Evolutionary conservation across 1,140 invertebrate species (phyloP).

Genomic region (Papilio polytes): DNA sequence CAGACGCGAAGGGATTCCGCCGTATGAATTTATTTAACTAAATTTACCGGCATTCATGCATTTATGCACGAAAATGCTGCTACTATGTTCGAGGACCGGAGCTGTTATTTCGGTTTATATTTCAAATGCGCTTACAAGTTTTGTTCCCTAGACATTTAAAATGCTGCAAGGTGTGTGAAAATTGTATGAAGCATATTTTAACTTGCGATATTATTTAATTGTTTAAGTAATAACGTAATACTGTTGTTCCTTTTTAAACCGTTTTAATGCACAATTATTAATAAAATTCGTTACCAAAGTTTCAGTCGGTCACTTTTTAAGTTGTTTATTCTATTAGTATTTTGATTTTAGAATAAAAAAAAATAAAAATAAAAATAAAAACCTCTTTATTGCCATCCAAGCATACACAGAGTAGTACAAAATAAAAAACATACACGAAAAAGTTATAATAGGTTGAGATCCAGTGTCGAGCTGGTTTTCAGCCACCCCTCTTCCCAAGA

Average conservation of each 20-base stretch:
- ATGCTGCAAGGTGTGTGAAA: slow-evolving; percentile 18
- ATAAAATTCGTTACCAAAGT: no score
- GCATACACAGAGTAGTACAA: no score
- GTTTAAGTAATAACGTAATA: neutral
- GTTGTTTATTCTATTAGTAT: no score
- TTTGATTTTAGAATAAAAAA: no score
- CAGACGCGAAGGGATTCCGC: slow-evolving; percentile 16
- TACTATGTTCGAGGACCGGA: slow-evolving; percentile 14
- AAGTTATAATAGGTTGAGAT: no score
- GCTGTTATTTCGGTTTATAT: slow-evolving; percentile 25
- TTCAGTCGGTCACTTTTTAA: no score
- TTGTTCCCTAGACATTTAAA: slow-evolving; percentile 24
- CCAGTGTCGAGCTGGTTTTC: no score
- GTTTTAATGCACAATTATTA: neutral
- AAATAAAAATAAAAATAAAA: no score
- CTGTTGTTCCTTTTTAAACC: neutral
- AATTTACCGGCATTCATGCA: slow-evolving; percentile 23
- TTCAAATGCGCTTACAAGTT: slow-evolving; percentile 29
- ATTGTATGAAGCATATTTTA: neutral
- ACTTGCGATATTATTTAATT: neutral
- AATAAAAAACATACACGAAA: no score
- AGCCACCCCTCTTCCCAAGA: no score
- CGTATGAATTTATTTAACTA: slow-evolving; percentile 26
- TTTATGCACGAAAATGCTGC: slow-evolving; percentile 17
- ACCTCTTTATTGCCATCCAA: no score